Evolutionary conservation across 2,113 vertebrate species (phyloP).

Genomic region (Ciconia boyciana): DNA sequence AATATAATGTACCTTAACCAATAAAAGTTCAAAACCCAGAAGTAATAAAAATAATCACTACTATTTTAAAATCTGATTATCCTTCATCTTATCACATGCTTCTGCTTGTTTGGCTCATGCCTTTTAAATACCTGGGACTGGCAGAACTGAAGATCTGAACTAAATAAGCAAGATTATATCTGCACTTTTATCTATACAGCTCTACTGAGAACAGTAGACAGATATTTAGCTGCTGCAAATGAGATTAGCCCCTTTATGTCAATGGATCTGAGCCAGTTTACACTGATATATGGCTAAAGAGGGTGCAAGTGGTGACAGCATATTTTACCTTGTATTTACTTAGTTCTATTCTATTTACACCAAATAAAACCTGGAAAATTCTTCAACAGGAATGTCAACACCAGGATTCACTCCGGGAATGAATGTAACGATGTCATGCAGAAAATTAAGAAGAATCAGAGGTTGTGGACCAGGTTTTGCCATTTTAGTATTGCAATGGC

Average conservation of each 20-base stretch:
- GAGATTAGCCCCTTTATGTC: conserved; percentile 35
- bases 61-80: neutral
- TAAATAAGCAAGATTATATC: conserved; percentile 32
- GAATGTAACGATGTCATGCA: neutral
- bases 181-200: conserved; percentile 37
- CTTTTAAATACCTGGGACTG: neutral
- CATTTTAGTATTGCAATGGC: neutral
- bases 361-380: conserved; percentile 2
- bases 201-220: conserved; percentile 40
- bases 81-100: neutral
- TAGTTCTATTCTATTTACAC: neutral
- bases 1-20: neutral
- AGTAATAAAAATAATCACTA: neutral
- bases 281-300: neutral
- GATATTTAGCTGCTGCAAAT: conserved; percentile 48
- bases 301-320: conserved; percentile 1
- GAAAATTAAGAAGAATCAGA: neutral
- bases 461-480: neutral
- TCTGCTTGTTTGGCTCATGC: neutral
- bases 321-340: neutral
- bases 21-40: neutral
- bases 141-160: neutral
- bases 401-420: neutral
- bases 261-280: conserved; percentile 1
- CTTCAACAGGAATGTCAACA: neutral